Evolutionary conservation across 2,888 invertebrate species (phyloP).

Genomic region (Sturmia bella): DNA sequence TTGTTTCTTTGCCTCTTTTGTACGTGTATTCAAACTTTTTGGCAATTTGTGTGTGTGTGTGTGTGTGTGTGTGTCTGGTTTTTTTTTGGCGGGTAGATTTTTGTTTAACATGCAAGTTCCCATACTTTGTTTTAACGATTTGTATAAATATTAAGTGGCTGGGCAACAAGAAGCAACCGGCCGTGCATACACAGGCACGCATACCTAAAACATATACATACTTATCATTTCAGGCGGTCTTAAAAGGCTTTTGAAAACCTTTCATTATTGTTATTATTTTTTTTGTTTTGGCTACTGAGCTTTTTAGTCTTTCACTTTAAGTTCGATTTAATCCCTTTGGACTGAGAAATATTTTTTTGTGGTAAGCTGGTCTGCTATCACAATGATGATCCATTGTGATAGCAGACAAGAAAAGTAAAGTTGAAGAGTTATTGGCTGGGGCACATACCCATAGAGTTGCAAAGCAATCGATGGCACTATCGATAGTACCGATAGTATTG

Average conservation of each 20-base stretch:
- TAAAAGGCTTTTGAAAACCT: neutral
- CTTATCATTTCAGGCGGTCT: neutral
- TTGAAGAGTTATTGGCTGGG: too few species aligned
- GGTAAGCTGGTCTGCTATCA: too few species aligned
- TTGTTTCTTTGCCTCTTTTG: neutral
- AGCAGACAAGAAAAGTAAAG: too few species aligned
- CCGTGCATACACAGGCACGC: constrained; percentile 16
- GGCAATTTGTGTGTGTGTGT: constrained; percentile 43
- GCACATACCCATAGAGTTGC: too few species aligned
- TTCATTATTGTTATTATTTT: too few species aligned
- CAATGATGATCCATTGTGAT: too few species aligned
- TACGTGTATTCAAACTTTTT: constrained; percentile 54
- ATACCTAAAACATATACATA: constrained; percentile 1
- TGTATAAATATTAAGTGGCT: constrained; percentile 63
- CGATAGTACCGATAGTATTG: too few species aligned
- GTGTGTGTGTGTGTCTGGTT: neutral
- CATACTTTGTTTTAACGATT: constrained; percentile 60
- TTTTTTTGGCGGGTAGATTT: constrained; percentile 24
- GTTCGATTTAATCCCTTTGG: too few species aligned
- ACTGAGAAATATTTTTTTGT: too few species aligned
- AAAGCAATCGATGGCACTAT: too few species aligned
- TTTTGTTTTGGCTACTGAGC: too few species aligned
- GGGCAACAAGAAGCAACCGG: constrained; percentile 44
- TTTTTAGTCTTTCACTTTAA: too few species aligned
- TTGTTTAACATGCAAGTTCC: constrained; percentile 59